Conservation (phyloP, 2,797 vertebrate species). For the Sphaeramia orbicularis region DNA sequence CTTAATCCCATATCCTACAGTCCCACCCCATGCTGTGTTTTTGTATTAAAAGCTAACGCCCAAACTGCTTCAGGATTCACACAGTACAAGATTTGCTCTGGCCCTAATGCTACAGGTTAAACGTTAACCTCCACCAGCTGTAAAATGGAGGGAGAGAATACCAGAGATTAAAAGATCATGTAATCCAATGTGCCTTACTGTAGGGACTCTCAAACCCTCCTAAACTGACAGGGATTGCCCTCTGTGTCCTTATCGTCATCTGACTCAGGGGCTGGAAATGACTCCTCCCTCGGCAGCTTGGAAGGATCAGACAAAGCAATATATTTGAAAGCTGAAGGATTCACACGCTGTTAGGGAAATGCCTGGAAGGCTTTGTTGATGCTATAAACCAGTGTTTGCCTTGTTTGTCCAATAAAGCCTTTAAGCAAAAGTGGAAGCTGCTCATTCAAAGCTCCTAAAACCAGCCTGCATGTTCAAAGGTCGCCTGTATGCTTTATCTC, state of each 20-base stretch:
- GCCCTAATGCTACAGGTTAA: conserved; percentile 60
- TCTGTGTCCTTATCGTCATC: conserved; percentile 57
- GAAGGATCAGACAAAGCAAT: conserved; percentile 45
- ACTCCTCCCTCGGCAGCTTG: conserved; percentile 13
- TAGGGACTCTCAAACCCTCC: conserved; percentile 8
- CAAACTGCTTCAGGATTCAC: conserved; percentile 25
- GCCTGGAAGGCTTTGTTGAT: conserved; percentile 18
- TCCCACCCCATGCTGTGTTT: background rate
- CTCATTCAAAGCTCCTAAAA: background rate
- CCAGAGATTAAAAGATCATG: conserved; percentile 56
- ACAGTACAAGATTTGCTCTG: conserved; percentile 45
- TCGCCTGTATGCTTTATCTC: background rate
- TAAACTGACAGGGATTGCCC: conserved; percentile 59
- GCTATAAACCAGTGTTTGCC: background rate
- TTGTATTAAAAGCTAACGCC: conserved; percentile 15
- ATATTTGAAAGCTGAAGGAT: conserved; percentile 43
- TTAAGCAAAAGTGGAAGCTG: background rate
- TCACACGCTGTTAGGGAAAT: conserved; percentile 30
- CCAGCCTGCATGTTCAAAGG: background rate
- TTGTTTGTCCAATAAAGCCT: conserved; percentile 2
- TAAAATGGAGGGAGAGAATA: conserved; percentile 23
- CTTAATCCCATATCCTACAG: conserved; percentile 18
- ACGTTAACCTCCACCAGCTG: conserved; percentile 32
- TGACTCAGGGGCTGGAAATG: conserved; percentile 38
- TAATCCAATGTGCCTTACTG: conserved; percentile 51